These are phyloP conservation scores for Mormyrops attenuatus DNA, from an alignment of 2,797 vertebrate genomes.

Conservation along the genomic window DNA sequence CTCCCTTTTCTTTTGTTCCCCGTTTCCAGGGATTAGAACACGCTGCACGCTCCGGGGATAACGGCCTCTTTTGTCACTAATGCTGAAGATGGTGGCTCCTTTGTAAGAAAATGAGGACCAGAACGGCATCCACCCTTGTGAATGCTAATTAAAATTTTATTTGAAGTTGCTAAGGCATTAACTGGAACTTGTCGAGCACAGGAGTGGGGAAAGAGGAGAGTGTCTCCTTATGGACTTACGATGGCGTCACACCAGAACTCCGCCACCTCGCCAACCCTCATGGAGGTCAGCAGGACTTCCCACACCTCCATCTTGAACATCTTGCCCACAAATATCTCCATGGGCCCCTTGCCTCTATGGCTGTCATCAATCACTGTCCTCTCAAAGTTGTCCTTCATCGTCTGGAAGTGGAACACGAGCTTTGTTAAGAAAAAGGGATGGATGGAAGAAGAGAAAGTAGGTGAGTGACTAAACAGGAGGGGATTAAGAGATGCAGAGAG, in stretches of 20 bases:
- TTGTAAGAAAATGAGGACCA: conserved; percentile 31
- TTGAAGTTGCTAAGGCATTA: background rate
- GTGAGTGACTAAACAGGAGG: background rate
- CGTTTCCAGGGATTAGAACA: conserved; percentile 23
- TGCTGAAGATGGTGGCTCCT: conserved; percentile 36
- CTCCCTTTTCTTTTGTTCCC: conserved; percentile 27
- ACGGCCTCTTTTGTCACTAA: conserved; percentile 36
- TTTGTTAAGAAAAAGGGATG: conserved; percentile 37
- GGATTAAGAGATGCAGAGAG: conserved; percentile 8
- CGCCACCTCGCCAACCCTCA: conserved; percentile 78
- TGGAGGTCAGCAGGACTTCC: conserved; percentile 77
- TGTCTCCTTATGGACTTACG: conserved; percentile 60
- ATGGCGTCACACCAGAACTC: conserved; percentile 82
- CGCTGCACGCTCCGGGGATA: conserved; percentile 25
- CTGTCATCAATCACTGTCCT: conserved; percentile 79
- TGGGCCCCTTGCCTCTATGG: conserved; percentile 60
- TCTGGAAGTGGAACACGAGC: conserved; percentile 84
- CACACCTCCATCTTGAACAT: conserved; percentile 89
- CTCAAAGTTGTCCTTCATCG: conserved; percentile 76
- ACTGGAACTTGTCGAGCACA: background rate
- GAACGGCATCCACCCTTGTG: conserved; percentile 24
- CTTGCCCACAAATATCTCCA: conserved; percentile 83
- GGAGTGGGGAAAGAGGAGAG: background rate
- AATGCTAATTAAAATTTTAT: conserved; percentile 36
- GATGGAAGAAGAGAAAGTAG: background rate